A percentile compares a stretch with the other conserved stretches of the same genome.
These are phyloP conservation scores for Pseudomyrmex dendroicus DNA, from an alignment of 1,140 invertebrate species.

Conservation along the genomic window DNA sequence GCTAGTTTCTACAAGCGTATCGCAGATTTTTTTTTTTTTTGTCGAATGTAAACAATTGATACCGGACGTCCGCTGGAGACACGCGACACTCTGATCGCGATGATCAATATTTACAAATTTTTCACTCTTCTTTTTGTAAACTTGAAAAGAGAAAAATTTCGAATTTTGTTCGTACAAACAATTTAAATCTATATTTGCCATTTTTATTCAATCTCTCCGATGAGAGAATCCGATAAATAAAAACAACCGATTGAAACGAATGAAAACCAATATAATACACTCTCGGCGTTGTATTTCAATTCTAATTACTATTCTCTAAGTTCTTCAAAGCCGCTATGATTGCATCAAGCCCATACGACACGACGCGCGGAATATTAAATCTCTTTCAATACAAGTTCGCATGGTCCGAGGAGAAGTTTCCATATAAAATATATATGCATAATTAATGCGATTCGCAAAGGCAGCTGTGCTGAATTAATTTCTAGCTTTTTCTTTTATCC, in stretches of 20 bases:
- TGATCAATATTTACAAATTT: too few species aligned
- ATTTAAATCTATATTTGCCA: neutral
- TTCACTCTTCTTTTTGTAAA: too few species aligned
- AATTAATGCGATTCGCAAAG: conserved; percentile 5
- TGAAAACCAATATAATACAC: neutral
- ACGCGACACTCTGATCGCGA: too few species aligned
- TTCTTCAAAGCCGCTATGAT: neutral
- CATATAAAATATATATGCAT: conserved; percentile 15
- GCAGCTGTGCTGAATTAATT: conserved; percentile 30
- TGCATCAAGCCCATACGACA: neutral
- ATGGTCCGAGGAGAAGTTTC: neutral
- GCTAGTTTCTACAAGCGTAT: conserved; percentile 1
- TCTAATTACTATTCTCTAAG: neutral
- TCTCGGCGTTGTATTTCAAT: neutral
- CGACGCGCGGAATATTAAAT: conserved; percentile 9
- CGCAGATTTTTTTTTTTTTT: neutral
- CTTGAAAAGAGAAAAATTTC: too few species aligned
- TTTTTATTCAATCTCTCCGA: conserved; percentile 1
- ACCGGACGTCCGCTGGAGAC: too few species aligned
- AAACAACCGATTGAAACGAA: too few species aligned
- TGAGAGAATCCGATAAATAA: too few species aligned
- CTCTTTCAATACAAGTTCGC: neutral
- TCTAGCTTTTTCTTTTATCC: conserved; percentile 17
- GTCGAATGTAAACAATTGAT: too few species aligned
- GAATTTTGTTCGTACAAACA: neutral